Evolutionary conservation across 2,113 vertebrate species (phyloP).

Genomic region (Odontophorus gujanensis): DNA sequence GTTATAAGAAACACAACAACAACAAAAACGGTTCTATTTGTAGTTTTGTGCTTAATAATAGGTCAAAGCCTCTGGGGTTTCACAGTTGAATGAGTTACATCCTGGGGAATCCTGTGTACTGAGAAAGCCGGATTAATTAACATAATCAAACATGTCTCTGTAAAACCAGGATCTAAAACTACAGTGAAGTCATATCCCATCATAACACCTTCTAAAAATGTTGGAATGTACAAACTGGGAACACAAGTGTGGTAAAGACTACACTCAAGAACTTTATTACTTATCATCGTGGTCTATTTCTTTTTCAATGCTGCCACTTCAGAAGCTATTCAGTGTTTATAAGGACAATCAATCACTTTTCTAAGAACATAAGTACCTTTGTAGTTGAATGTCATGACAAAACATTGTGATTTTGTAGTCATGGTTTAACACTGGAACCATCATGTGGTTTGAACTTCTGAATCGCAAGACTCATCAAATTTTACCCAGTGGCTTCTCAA

Average conservation of each 20-base stretch:
- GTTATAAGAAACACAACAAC: not conserved
- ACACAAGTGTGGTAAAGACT: not conserved
- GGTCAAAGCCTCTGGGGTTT: slow-evolving; percentile 66
- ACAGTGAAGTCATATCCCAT: slow-evolving; percentile 63
- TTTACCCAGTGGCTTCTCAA: not conserved
- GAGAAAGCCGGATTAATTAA: slow-evolving; percentile 59
- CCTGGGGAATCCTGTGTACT: slow-evolving; percentile 32
- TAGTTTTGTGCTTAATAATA: slow-evolving; percentile 55
- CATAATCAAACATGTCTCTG: slow-evolving; percentile 65
- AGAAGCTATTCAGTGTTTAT: not conserved
- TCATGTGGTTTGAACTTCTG: not conserved
- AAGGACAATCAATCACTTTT: not conserved
- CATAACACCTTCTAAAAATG: slow-evolving; percentile 18
- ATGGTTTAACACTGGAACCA: not conserved
- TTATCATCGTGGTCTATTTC: not conserved
- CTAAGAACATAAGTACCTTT: not conserved
- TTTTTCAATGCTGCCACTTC: not conserved
- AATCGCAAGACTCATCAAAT: not conserved
- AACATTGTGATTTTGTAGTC: not conserved
- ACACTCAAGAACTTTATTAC: not conserved
- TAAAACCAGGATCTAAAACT: slow-evolving; percentile 52
- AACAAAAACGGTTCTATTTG: slow-evolving; percentile 1
- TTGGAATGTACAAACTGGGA: not conserved
- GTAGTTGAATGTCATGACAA: not conserved
- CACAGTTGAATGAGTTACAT: slow-evolving; percentile 69